Conservation (phyloP, 2,113 vertebrate species). For the Aepyceros melampus region DNA sequence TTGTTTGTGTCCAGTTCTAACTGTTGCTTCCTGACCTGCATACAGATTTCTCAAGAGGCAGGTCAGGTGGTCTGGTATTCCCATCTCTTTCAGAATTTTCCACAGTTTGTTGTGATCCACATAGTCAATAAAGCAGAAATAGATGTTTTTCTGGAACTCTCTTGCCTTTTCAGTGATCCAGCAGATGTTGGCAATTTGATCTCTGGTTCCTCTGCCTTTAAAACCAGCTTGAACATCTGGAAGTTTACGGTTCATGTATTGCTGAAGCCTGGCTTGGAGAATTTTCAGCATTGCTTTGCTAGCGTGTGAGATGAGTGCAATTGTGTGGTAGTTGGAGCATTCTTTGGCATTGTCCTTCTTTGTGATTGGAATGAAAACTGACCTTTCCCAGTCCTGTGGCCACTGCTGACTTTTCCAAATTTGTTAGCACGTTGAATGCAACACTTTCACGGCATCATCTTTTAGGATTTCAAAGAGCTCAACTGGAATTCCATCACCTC, state of each 20-base stretch:
- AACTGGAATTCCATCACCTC: neutral
- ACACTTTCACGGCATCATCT: neutral
- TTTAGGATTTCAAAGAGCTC: neutral
- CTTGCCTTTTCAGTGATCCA: neutral
- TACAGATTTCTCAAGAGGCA: neutral
- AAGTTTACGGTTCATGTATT: fast-evolving
- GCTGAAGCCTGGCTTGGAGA: neutral
- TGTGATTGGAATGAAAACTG: neutral
- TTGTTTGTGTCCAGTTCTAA: no score
- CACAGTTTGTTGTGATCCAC: no score
- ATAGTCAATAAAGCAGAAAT: no score
- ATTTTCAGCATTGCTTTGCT: neutral
- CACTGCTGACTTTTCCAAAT: neutral
- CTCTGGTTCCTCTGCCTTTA: neutral
- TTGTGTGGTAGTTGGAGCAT: neutral
- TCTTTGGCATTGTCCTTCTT: neutral
- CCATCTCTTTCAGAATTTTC: no score
- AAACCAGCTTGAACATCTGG: neutral
- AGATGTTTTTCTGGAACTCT: neutral
- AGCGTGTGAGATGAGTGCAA: neutral
- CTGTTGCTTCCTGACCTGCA: no score
- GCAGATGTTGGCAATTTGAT: neutral
- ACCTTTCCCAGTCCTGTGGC: neutral
- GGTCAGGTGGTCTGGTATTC: no score
- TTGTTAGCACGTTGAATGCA: neutral